phyloP scores from a whole-genome alignment of 2,113 vertebrate genomes.

The Ceratotherium simum region DNA sequence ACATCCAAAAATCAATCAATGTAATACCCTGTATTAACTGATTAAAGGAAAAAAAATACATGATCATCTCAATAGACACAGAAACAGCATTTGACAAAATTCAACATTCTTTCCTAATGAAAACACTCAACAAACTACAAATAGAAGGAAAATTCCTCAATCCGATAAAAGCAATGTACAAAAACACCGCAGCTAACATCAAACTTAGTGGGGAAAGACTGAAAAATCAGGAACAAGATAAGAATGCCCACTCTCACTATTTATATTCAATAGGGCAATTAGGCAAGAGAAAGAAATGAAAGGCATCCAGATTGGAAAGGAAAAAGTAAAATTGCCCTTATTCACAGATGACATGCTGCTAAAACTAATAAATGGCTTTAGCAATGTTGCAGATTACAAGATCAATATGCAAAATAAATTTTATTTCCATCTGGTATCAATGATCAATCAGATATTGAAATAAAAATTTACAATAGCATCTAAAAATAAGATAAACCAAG shows the following conservation, averaged over 20 bases:
- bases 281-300: constrained; percentile 3
- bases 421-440: background rate
- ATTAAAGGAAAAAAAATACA: background rate
- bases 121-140: constrained; percentile 27
- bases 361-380: constrained; percentile 6
- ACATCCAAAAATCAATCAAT: background rate
- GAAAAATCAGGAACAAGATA: background rate
- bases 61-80: background rate
- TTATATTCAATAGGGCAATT: background rate
- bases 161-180: background rate
- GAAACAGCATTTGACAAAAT: constrained; percentile 25
- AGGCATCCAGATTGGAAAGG: background rate
- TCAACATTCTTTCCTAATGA: background rate
- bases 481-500: constrained; percentile 5
- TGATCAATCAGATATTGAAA: background rate
- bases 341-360: background rate
- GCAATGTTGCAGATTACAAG: background rate
- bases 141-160: background rate
- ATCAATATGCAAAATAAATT: background rate
- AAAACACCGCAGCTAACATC: background rate
- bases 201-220: background rate
- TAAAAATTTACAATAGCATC: background rate
- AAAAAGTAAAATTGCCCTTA: constrained; percentile 21
- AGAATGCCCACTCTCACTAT: background rate
- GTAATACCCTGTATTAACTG: background rate